Evolutionary conservation across 2,888 invertebrate genomes (phyloP), one percentile per base, ranked within the genome.

Genomic region (Meliscaeva auricollis): DNA sequence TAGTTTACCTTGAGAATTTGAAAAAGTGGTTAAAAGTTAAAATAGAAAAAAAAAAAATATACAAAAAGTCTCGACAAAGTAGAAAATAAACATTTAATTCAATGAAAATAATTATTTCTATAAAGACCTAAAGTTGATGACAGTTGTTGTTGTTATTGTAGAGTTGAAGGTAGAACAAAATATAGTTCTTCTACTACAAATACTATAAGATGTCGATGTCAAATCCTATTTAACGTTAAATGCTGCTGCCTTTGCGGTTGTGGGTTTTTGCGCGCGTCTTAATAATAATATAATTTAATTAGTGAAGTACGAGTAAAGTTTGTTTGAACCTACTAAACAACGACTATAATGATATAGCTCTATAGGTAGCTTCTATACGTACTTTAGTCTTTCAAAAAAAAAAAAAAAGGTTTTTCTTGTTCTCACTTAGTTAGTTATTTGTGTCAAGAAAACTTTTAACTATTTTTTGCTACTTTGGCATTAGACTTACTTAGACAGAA

Each of bases 361-460:
- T 44, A 44, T 3, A 6, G 20, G 20, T 15, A 11, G 35, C 13
- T 26, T 26, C 26, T 26, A 3, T 26, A 26, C 4, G 3, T 26
- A 26, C n/a, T 26, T 3, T 2, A 26, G 26, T 11, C 11, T 38
- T 13, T 38, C 0, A 38, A 11, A 13, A 9, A 2, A 38, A 72
- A 35, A 48, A 9, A 2, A 38, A 72, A 35, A 48, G 72, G 69
- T 72, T 81, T 81, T 52, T 64, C 68, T 62, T 69, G 46, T 54
- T 30, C 72, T n/a, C 70, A 44, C 22, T 72, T 64, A 66, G 64
- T 72, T 48, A 52, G 41, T 26, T 81, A 70, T 81, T 48, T 76
- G 73, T 85, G 85, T 80, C 85, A 85, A 84, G 83, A 78, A 84
- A 82, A 70, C 62, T 58, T 75, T 54, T 75, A 69, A 75, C 74